Evolutionary conservation across 2,888 invertebrate species (phyloP).

Genomic region (Seladonia tumulorum): DNA sequence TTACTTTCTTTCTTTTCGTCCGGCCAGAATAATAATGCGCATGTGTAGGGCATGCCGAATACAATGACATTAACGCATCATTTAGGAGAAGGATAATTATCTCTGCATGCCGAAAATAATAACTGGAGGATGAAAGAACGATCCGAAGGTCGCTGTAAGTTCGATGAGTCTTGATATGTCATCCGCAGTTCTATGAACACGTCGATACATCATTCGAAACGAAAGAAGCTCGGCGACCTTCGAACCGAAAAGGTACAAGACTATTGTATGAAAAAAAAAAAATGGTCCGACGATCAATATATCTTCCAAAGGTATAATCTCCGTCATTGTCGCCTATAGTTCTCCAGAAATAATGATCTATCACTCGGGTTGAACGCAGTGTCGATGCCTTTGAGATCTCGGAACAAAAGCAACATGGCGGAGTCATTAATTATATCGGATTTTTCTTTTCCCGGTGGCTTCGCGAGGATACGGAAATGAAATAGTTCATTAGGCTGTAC

Average conservation of each 20-base stretch:
- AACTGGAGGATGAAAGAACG: not conserved
- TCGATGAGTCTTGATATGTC: not conserved
- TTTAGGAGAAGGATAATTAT: not conserved
- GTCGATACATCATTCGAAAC: not conserved
- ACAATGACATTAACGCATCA: not conserved
- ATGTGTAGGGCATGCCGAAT: not conserved
- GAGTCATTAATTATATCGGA: not conserved
- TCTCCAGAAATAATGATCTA: not conserved
- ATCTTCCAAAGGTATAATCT: not conserved
- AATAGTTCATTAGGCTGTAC: not conserved
- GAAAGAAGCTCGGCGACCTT: constrained; percentile 1
- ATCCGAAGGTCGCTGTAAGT: not conserved
- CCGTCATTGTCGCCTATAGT: not conserved
- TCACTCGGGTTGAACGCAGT: not conserved
- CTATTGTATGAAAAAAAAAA: not conserved
- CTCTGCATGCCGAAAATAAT: not conserved
- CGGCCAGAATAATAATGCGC: not conserved
- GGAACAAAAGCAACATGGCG: not conserved
- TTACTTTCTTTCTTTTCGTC: no score
- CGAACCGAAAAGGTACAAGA: not conserved
- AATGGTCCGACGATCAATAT: not conserved
- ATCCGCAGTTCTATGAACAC: not conserved
- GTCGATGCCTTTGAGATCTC: not conserved
- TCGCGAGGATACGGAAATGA: not conserved
- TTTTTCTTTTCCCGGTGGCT: not conserved